These are phyloP conservation scores for Crotalus helleri DNA, from an alignment of 2,113 vertebrate genomes.

Conservation along the genomic window DNA sequence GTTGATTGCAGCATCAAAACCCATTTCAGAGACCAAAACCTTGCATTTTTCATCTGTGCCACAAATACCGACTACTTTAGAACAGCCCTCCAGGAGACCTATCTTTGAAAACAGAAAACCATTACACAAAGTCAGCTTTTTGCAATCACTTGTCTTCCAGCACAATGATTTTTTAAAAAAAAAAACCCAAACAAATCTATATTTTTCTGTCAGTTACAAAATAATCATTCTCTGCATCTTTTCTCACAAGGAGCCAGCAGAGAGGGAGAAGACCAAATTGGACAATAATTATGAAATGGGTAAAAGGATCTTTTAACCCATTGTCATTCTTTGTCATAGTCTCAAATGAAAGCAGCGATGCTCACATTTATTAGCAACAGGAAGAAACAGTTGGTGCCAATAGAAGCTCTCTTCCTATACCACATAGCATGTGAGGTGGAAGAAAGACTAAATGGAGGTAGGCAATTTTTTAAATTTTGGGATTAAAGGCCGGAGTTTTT, in stretches of 20 bases:
- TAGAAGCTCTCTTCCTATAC: neutral
- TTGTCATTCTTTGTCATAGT: neutral
- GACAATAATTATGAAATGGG: neutral
- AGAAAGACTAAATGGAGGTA: neutral
- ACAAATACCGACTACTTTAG: constrained; percentile 88
- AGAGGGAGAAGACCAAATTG: neutral
- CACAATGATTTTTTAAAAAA: neutral
- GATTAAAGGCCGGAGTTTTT: neutral
- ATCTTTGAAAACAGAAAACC: constrained; percentile 72
- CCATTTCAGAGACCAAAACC: constrained; percentile 80
- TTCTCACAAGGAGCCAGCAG: neutral
- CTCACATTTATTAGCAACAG: too few relatives aligned
- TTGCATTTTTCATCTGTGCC: constrained; percentile 88
- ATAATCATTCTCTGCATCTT: neutral
- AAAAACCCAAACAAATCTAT: neutral
- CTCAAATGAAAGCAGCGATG: neutral
- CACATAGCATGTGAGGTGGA: neutral
- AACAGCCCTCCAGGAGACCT: constrained; percentile 84
- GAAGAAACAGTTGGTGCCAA: neutral
- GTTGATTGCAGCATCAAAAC: constrained; percentile 87
- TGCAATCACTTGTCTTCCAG: neutral
- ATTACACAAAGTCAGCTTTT: neutral
- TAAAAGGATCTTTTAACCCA: neutral
- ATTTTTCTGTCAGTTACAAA: constrained; percentile 14
- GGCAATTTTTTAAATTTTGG: neutral